Evolutionary conservation across 2,113 vertebrate genomes (phyloP), one percentile per base, ranked within the genome.

Genomic region (Phodopus roborovskii): DNA sequence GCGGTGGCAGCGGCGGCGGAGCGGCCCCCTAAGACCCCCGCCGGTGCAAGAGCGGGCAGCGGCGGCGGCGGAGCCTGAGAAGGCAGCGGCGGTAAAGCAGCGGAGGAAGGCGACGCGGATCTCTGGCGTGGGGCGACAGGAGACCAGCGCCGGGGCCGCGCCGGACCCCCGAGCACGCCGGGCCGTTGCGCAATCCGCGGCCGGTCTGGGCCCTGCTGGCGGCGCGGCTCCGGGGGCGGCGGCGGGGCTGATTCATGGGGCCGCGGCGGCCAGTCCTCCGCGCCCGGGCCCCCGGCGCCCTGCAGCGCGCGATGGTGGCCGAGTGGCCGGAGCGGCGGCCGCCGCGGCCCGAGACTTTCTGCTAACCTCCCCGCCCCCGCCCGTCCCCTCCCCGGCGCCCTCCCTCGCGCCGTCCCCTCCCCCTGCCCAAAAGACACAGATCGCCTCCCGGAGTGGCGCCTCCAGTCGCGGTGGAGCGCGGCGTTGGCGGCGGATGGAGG

Each of bases 161-260:
- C 97, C 96, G 96, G 96, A 97, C 89, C 87, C 92, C 88, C 83
- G 13, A 82, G 91, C 94, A 87, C 94, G 90, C 94, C 84, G 92
- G 86, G 94, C 98, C 97, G 96, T 96, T 98, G 98, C 98, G 98
- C 98, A 98, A 88, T 97, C 96, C 62, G 78, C 96, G 97, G 98
- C 91, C 94, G 91, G 92, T 96, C 97, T 92, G 88, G 95, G 96
- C 97, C 97, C 97, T 85, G 95, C 90, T 71, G 92, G 94, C 97
- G 94, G 97, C 95, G 95, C 97, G 97, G 98, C 97, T 98, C 97
- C 94, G 96, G 97, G 96, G 97, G 98, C 96, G 94, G 93, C 93
- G 92, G 95, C 92, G 96, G 97, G 98, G 98, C 98, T 97, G 98
- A 98, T 98, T 98, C 98, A 98, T 98, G 98, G 98, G 98, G 98